Conservation (phyloP, 2,797 vertebrate species). For the Loriculus beryllinus region DNA sequence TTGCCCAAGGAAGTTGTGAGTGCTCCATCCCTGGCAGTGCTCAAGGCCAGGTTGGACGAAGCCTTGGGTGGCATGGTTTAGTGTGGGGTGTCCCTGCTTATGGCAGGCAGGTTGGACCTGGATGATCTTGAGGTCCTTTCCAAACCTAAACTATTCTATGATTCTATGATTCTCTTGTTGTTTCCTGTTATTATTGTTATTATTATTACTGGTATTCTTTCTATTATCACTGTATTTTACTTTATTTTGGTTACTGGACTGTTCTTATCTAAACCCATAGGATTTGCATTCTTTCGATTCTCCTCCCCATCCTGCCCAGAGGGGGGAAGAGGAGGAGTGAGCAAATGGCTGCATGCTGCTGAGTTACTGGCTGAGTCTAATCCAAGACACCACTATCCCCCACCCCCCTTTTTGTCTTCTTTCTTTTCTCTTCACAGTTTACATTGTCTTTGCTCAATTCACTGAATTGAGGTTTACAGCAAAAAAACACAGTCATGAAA, state of each 20-base stretch:
- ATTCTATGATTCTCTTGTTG: not conserved
- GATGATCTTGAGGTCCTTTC: too few species aligned
- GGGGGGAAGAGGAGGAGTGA: not conserved
- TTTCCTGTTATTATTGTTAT: not conserved
- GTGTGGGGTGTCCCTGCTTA: too few species aligned
- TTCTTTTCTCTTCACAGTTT: not conserved
- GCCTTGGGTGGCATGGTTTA: too few species aligned
- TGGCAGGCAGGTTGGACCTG: too few species aligned
- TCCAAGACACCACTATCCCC: not conserved
- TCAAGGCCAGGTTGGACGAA: too few species aligned
- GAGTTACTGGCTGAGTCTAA: not conserved
- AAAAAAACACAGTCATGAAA: constrained; percentile 28
- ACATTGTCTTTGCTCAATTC: not conserved
- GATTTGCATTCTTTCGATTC: not conserved
- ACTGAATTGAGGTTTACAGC: not conserved
- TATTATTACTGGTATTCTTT: not conserved
- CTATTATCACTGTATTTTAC: not conserved
- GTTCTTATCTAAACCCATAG: not conserved
- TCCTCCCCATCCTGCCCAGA: not conserved
- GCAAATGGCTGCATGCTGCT: not conserved
- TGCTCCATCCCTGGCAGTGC: too few species aligned
- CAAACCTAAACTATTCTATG: too few species aligned
- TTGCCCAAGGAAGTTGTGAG: too few species aligned
- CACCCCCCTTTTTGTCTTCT: accelerated
- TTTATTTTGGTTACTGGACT: not conserved